phyloP scores from a whole-genome alignment of 2,113 vertebrate species.

The Percina caprodes region DNA sequence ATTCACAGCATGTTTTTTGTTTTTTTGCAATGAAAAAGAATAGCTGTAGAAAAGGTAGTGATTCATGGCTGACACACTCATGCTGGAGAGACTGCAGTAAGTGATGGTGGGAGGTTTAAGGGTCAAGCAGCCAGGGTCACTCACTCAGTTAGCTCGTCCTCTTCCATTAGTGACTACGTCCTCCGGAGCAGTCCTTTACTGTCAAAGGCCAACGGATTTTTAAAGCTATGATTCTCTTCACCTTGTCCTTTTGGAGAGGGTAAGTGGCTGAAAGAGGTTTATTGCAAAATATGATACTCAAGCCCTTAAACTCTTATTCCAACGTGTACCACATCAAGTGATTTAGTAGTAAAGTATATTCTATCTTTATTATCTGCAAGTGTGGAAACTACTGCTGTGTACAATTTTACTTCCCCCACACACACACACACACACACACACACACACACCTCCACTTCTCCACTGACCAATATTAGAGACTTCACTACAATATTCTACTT shows the following conservation, averaged over 20 bases:
- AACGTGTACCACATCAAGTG: background rate
- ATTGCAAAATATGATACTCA: background rate
- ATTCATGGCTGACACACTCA: constrained; percentile 31
- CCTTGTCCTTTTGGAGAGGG: background rate
- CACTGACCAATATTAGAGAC: background rate
- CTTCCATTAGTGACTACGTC: constrained; percentile 59
- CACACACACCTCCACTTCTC: background rate
- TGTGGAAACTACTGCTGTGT: background rate
- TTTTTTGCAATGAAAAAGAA: constrained; percentile 16
- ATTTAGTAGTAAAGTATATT: no score
- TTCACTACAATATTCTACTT: background rate
- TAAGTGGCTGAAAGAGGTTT: constrained; percentile 8
- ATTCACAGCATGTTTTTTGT: constrained; percentile 27
- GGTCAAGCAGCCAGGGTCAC: constrained; percentile 54
- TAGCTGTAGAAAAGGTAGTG: background rate
- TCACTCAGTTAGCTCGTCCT: constrained; percentile 11
- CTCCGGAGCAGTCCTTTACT: constrained; percentile 35
- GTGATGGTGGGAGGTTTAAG: constrained; percentile 31
- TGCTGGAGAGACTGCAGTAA: constrained; percentile 36
- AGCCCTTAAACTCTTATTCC: background rate
- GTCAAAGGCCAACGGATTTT: constrained; percentile 20
- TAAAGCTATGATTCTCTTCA: constrained; percentile 6
- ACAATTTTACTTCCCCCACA: background rate
- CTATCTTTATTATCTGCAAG: no score
- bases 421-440: no score